These are phyloP conservation scores for Nesometra sesokonis DNA, from an alignment of 35 echinoderm and acorn worm genomes.

Conservation along the genomic window DNA sequence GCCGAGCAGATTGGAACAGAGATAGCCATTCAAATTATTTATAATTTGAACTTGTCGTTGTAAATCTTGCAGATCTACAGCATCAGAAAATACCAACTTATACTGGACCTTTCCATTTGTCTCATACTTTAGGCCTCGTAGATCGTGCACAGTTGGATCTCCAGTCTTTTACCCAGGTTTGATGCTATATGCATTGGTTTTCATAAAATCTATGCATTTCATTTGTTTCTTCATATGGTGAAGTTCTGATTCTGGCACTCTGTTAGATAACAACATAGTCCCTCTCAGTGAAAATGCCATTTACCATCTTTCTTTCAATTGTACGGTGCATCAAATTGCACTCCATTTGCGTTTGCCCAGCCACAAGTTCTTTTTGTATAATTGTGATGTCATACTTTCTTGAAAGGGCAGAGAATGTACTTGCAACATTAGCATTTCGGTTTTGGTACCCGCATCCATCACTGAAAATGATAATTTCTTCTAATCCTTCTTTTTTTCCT, in stretches of 20 bases:
- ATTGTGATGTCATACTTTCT: slow-evolving; percentile 10
- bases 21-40: too few species aligned
- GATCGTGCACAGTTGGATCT: slow-evolving; percentile 10
- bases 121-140: slow-evolving; percentile 1
- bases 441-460: slow-evolving; percentile 34
- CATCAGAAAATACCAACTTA: slow-evolving; percentile 5
- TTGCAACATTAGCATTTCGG: background rate
- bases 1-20: background rate
- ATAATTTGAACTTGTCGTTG: too few species aligned
- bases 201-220: background rate
- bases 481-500: background rate
- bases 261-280: slow-evolving; percentile 25
- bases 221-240: slow-evolving; percentile 10
- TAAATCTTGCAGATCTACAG: too few species aligned
- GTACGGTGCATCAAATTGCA: slow-evolving; percentile 31
- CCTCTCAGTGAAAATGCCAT: slow-evolving; percentile 7
- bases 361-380: background rate
- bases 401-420: background rate
- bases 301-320: slow-evolving; percentile 16
- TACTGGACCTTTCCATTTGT: background rate
- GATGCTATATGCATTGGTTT: background rate
- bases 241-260: slow-evolving; percentile 6
- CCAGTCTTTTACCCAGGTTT: slow-evolving; percentile 14
- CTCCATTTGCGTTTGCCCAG: slow-evolving; percentile 31
- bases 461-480: slow-evolving; percentile 12